Base-by-base conservation (phyloP, 2,888 invertebrate species). In the Junonia oenone region DNA sequence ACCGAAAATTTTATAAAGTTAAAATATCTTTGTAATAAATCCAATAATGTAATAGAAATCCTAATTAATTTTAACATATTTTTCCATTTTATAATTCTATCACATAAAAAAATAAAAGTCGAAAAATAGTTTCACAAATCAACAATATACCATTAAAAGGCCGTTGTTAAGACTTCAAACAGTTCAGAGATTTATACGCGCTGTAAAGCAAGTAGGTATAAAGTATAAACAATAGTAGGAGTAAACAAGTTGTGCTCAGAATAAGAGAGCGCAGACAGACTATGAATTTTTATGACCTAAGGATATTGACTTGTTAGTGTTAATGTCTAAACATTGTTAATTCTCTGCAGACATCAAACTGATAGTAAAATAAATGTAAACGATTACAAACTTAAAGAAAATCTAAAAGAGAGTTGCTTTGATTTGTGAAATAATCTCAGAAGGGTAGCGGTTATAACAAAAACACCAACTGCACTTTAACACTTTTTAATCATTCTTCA, bases 101-200 rank as follows among this genome's bases (percentile, higher is more conserved):
- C 1, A 15, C 5, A 26, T 13, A 6, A 26, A n/a, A 26, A 45
- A 6, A 11, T 5, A n/a, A 17, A 37, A 2, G 17, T 33, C 19
- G 45, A 14, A 40, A 26, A 31, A n/a, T 11, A 9, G n/a, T 13
- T 33, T 51, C 26, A 15, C 45, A 45, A 55, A 61, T 31, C 35
- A 19, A n/a, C 17, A 61, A 51, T 22, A 45, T 6, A n/a, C 14
- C 22, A 11, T 40, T n/a, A 49, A 29, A 29, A 13, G 22, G n/a
- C 29, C 19, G 54, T 56, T 55, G 55, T 58, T 54, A 59, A 49
- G 55, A 60, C 58, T 53, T 56, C 49, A 51, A 58, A 61, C 47
- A 61, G 56, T 52, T 46, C 40, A 55, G 58, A 58, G 63, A 59
- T 61, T 61, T 59, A 56, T 46, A 52, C 35, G n/a, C 50, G 57